Evolutionary conservation across 2,113 vertebrate genomes (phyloP), one percentile per base, ranked within the genome.

Genomic region (Galbula dea): DNA sequence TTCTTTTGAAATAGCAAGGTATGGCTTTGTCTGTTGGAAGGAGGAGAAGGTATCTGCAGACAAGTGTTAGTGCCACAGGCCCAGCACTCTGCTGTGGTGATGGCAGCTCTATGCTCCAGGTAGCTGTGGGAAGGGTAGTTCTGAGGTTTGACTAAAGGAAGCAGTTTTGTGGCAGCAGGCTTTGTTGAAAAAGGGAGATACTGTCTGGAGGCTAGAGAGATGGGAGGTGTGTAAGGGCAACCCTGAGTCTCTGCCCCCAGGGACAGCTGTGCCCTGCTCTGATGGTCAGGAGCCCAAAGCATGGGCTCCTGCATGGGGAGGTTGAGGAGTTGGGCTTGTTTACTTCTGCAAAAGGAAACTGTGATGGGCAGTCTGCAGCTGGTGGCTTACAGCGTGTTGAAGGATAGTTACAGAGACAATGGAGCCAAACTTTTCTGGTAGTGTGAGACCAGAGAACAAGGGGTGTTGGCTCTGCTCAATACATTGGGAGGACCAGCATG

Each of bases 221-320:
- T 11, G 27, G 34, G 8, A 15, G 52, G n/a, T 34, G 19, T 26
- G 54, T 8, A 16, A 9, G 16, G 36, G 45, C 29, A 45, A 1
- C 55, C 10, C 5, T 22, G 46, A 46, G 2, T 11, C 4, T 18
- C 62, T 54, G 75, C 22, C 52, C 18, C 17, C 0, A 1, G 20
- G 59, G 34, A 39, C 12, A 14, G 3, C 34, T 2, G 8, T 8
- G 16, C 10, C 41, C 48, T 46, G 29, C 30, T 14, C 2, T 5
- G 58, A 3, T 9, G 30, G 29, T 20, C 21, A 3, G 39, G 39
- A 10, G 11, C 39, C 48, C 27, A 14, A 18, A 7, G 12, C 7
- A 0, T 0, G 30, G 36, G n/a, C n/a, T n/a, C 36, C 43, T 36
- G 46, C 27, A 2, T 1, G 3, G 8, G 39, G n/a, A 61, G 7